Evolutionary conservation across 2,113 vertebrate species (phyloP), one percentile per base, ranked within the genome.

Genomic region (Nycticryphes semicollaris): DNA sequence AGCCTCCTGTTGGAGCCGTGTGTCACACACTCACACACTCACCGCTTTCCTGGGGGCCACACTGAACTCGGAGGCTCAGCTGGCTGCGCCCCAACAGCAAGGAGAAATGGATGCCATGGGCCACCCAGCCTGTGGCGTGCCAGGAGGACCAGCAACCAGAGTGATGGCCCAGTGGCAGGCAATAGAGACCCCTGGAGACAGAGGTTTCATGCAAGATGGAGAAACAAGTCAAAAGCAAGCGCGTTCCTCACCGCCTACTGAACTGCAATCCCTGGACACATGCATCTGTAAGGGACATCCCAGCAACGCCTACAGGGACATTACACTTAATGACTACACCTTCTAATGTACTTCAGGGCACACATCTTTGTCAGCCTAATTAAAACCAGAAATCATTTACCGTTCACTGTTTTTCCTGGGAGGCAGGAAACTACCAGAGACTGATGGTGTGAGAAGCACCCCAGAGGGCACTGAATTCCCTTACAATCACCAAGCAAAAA

Each of bases 371-470:
- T 80, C 90, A 83, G 74, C 73, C 85, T 96, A 94, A 97, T 95
- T 94, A 94, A 97, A 96, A 83, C 37, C 75, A 87, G 92, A 57
- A 92, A 92, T 75, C 75, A 78, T 78, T 94, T 92, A 94, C 76
- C 56, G 30, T 41, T 90, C 3, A 0, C 41, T 56, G n/a, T 9
- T 93, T 53, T 81, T 78, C 82, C 85, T 63, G 14, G 35, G 70
- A 90, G 79, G 63, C 9, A 37, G 82, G 56, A 94, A 96, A 80
- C 1, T 30, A 66, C 72, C 3, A 7, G 39, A 94, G 54, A 76
- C 20, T 1, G n/a, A 78, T 20, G 83, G 84, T 75, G 85, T 48
- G 20, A 78, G 48, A 82, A 87, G 59, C 7, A 47, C n/a, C 89
- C 88, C 60, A 84, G 51, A 74, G 81, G 72, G 64, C 68, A 48